These are phyloP conservation scores for Scelioninae gen. 1 DNA, from an alignment of 2,888 invertebrate genomes.

Conservation along the genomic window DNA sequence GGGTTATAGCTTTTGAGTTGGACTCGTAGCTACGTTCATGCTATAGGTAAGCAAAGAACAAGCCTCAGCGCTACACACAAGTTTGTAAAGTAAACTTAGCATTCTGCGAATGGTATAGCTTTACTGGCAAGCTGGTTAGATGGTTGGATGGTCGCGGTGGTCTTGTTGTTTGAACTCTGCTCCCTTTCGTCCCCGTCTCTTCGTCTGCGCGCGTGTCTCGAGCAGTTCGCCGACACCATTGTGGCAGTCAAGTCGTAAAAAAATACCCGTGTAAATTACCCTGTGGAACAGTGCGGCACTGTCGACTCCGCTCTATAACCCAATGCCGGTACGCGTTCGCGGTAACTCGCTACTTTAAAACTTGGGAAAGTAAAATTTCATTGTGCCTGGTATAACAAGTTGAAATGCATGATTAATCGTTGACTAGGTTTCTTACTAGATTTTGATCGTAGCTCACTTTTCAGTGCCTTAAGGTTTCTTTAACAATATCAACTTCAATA, in stretches of 20 bases:
- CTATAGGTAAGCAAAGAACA: slow-evolving; percentile 47
- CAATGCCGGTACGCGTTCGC: slow-evolving; percentile 46
- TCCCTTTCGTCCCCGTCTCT: slow-evolving; percentile 57
- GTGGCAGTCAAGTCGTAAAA: slow-evolving; percentile 71
- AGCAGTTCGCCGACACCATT: slow-evolving; percentile 71
- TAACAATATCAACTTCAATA: too few species aligned
- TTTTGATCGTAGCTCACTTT: too few species aligned
- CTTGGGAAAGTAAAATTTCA: slow-evolving; percentile 71
- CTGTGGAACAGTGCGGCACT: slow-evolving; percentile 77
- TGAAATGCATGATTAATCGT: slow-evolving; percentile 11
- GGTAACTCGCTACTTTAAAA: slow-evolving; percentile 72
- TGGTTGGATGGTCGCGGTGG: slow-evolving; percentile 73
- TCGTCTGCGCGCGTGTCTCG: slow-evolving; percentile 58
- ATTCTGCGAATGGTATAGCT: slow-evolving; percentile 74
- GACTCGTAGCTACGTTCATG: slow-evolving; percentile 44
- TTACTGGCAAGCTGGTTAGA: slow-evolving; percentile 72
- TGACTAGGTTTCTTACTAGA: neutral
- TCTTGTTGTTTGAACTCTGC: slow-evolving; percentile 80
- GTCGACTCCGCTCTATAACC: too few species aligned
- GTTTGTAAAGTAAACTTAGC: slow-evolving; percentile 81
- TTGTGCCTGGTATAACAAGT: too few species aligned
- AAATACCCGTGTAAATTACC: slow-evolving; percentile 77
- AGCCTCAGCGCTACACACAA: slow-evolving; percentile 72
- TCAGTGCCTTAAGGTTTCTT: too few species aligned
- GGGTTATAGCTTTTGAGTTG: slow-evolving; percentile 21